phyloP scores from a whole-genome alignment of 2,888 invertebrate genomes.

The Spicauda simplicius region DNA sequence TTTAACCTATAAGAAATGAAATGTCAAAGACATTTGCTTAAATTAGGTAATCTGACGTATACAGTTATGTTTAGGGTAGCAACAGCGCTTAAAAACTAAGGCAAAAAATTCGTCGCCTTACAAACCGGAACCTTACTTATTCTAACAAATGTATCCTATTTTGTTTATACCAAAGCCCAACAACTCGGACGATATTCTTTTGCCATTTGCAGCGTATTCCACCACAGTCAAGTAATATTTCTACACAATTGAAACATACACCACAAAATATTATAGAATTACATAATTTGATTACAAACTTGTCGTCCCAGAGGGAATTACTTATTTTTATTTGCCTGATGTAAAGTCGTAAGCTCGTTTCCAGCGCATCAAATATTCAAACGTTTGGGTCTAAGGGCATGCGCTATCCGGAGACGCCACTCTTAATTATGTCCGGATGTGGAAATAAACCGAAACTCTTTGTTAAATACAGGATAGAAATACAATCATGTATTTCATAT shows the following conservation, averaged over 20 bases:
- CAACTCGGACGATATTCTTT: too few species aligned
- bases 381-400: background rate
- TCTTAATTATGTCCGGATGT: slow-evolving; percentile 14
- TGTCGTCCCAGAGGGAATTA: background rate
- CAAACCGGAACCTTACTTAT: too few species aligned
- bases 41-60: too few species aligned
- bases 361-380: slow-evolving; percentile 23
- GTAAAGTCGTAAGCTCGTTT: slow-evolving; percentile 10
- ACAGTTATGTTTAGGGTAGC: too few species aligned
- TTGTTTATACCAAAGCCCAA: too few species aligned
- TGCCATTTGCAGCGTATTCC: too few species aligned
- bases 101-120: background rate
- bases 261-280: background rate
- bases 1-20: too few species aligned
- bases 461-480: background rate
- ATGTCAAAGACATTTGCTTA: too few species aligned
- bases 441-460: slow-evolving; percentile 8
- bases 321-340: background rate
- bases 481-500: background rate
- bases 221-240: too few species aligned
- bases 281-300: background rate
- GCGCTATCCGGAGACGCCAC: slow-evolving; percentile 9
- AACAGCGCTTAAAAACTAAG: too few species aligned
- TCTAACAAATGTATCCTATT: too few species aligned
- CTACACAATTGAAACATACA: too few species aligned